Base-by-base conservation (phyloP, 2,797 vertebrate genomes). In the Hippopotamyrus pictus region DNA sequence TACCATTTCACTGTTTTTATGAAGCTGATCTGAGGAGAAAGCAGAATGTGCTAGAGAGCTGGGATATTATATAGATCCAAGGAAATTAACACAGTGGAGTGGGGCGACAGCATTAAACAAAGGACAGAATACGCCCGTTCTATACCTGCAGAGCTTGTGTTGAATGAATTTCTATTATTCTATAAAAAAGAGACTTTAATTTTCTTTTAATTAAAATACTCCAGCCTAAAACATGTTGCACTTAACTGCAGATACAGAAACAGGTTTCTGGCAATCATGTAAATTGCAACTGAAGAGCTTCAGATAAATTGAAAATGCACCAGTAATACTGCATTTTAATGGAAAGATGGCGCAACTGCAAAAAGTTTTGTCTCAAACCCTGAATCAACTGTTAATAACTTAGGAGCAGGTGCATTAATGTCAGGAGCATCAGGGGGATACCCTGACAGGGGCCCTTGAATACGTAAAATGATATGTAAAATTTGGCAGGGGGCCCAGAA, bases 1-100 rank as follows among this genome's bases (percentile, higher is more conserved):
- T 79, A 91, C 57, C 76, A 90, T 86, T 89, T 88, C 89, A 73
- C 53, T 87, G 79, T 82, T 87, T 88, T 86, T 54, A 88, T 54
- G 84, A 73, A 88, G 87, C 44, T 48, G 88, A 89, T 89, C 73
- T 83, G 73, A 89, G 29, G 46, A 89, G 51, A 82, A 41, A 54
- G 44, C 14, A 7, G 33, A 62, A 69, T 17, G 9, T 46, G 85
- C 65, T 79, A 12, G 48, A 89, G 84, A 73, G 33, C 29, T 41
- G 12, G 85, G 59, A 46, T 87, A 33, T 76, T 85, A 89, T 86
- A 54, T 6, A 87, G 84, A 57, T 50, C 33, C 65, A 22, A 17
- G 85, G 50, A 89, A 87, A 79, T 53, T 41, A 44, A 37, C 44
- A 65, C 11, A 12, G 44, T 8, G 7, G 8, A 86, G 51, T 62